These are phyloP conservation scores for Prenolepis imparis DNA, from an alignment of 2,888 invertebrate species.

Conservation along the genomic window DNA sequence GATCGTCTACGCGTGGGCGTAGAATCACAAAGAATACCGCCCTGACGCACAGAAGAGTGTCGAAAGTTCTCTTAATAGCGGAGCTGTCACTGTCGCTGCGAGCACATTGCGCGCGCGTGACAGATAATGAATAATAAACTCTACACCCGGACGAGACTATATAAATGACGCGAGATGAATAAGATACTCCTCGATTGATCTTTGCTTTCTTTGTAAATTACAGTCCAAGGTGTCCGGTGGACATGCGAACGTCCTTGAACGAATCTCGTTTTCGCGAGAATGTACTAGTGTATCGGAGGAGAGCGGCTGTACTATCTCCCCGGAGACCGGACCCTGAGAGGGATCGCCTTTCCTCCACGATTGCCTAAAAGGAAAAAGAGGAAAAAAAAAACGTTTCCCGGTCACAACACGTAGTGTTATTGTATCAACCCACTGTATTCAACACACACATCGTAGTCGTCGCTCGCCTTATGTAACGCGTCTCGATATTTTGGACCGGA, in stretches of 20 bases:
- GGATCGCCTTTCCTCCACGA: background rate
- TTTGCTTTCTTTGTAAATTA: background rate
- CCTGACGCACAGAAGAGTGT: background rate
- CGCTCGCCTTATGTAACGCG: background rate
- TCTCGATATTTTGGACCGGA: background rate
- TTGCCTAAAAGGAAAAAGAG: background rate
- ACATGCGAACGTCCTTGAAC: background rate
- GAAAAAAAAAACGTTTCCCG: background rate
- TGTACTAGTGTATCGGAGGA: background rate
- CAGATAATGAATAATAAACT: background rate
- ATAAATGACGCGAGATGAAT: background rate
- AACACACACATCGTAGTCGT: background rate
- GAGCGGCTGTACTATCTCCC: background rate
- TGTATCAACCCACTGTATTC: background rate
- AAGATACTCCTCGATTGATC: background rate
- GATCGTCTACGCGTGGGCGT: background rate
- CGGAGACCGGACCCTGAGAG: background rate
- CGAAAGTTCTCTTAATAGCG: conserved; percentile 3
- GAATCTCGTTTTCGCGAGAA: conserved; percentile 2
- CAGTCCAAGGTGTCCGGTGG: background rate
- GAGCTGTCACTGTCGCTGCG: background rate
- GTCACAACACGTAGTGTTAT: background rate
- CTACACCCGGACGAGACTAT: background rate
- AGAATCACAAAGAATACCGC: background rate
- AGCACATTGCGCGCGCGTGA: conserved; percentile 1